Conservation (phyloP, 2,113 vertebrate species). For the Caracal caracal region DNA sequence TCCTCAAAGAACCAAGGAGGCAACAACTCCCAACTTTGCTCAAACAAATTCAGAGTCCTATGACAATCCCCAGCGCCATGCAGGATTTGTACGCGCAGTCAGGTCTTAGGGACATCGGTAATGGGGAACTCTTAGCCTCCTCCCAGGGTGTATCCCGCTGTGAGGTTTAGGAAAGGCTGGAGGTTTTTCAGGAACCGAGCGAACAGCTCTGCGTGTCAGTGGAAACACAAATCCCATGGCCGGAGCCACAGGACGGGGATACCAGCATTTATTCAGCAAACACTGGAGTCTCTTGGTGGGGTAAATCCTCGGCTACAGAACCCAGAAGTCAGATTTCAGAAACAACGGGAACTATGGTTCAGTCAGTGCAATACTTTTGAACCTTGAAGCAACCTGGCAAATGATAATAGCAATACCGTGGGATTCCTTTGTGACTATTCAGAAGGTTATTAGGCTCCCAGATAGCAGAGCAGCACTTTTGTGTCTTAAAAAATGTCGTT, state of each 20-base stretch:
- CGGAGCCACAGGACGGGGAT: conserved; percentile 81
- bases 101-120: conserved; percentile 88
- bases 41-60: conserved; percentile 90
- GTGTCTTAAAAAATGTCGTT: conserved; percentile 82
- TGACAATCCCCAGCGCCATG: conserved; percentile 89
- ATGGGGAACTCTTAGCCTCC: conserved; percentile 87
- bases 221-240: conserved; percentile 77
- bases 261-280: conserved; percentile 90
- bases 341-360: conserved; percentile 88
- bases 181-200: conserved; percentile 39
- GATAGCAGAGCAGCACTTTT: conserved; percentile 82
- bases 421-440: conserved; percentile 86
- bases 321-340: conserved; percentile 85
- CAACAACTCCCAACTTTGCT: conserved; percentile 89
- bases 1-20: conserved; percentile 90
- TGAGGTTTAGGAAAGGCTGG: conserved; percentile 78
- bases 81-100: conserved; percentile 89
- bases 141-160: conserved; percentile 80
- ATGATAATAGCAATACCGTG: conserved; percentile 87
- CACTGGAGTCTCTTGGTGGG: conserved; percentile 87
- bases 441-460: conserved; percentile 86
- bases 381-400: conserved; percentile 93
- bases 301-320: conserved; percentile 83
- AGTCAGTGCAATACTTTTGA: conserved; percentile 93
- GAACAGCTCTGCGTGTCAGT: conserved; percentile 66